A percentile compares a stretch with the other conserved stretches of the same genome.
Conservation (phyloP, 2,797 vertebrate genomes). For the Euthynnus affinis region DNA sequence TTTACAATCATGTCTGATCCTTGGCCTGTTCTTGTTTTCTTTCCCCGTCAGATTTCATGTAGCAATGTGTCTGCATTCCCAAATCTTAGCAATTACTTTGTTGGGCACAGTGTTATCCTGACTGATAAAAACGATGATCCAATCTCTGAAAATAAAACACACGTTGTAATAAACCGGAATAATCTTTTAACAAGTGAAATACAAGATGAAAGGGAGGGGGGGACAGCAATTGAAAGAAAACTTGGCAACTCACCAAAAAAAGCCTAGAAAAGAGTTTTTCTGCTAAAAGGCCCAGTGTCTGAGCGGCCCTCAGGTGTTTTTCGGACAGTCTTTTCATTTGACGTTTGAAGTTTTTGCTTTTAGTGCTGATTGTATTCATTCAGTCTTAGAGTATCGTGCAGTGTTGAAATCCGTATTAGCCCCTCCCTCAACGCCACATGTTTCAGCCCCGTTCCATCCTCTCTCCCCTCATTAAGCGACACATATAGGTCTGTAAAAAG, state of each 20-base stretch:
- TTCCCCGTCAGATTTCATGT: background rate
- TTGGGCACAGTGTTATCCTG: background rate
- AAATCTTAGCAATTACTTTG: background rate
- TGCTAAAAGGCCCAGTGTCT: constrained; percentile 26
- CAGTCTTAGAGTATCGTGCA: constrained; percentile 20
- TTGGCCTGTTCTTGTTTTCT: background rate
- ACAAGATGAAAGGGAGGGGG: background rate
- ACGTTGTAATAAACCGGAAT: constrained; percentile 1
- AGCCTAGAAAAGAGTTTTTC: background rate
- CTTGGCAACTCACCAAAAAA: constrained; percentile 30
- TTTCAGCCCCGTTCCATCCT: constrained; percentile 28
- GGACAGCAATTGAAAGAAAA: constrained; percentile 9
- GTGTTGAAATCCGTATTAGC: constrained; percentile 39
- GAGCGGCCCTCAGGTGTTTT: constrained; percentile 42
- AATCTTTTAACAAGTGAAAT: constrained; percentile 20
- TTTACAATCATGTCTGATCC: background rate
- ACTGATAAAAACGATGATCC: background rate
- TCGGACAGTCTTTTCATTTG: constrained; percentile 33
- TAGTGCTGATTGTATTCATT: constrained; percentile 24
- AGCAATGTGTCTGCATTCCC: background rate
- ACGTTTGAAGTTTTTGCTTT: constrained; percentile 46
- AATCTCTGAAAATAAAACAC: background rate
- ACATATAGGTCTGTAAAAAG: constrained; percentile 78
- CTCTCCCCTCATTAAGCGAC: constrained; percentile 66
- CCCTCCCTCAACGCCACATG: constrained; percentile 45